phyloP scores from a whole-genome alignment of 2,888 invertebrate genomes.

The Chrysolina oricalcia region DNA sequence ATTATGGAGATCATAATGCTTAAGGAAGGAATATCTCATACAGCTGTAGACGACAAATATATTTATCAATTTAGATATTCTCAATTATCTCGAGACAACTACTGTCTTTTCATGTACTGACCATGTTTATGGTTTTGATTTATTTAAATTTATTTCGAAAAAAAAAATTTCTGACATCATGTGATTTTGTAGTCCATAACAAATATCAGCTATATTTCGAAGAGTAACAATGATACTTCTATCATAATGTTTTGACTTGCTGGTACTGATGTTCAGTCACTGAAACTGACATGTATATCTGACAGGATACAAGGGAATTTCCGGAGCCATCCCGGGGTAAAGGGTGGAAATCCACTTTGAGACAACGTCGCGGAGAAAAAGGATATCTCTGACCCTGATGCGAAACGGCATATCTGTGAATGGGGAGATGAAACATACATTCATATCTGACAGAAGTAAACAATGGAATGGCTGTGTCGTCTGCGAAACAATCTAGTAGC shows the following conservation, averaged over 20 bases:
- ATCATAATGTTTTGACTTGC: slow-evolving; percentile 21
- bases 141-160: too few species aligned
- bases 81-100: too few species aligned
- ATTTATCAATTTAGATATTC: too few species aligned
- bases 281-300: slow-evolving; percentile 26
- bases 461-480: slow-evolving; percentile 51
- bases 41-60: too few species aligned
- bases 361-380: slow-evolving; percentile 37
- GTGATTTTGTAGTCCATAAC: too few species aligned
- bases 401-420: slow-evolving; percentile 46
- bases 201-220: too few species aligned
- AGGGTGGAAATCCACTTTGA: slow-evolving; percentile 34
- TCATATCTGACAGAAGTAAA: slow-evolving; percentile 59
- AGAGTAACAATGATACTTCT: too few species aligned
- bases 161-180: too few species aligned
- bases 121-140: too few species aligned
- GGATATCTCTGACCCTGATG: slow-evolving; percentile 44
- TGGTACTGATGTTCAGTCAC: slow-evolving; percentile 14
- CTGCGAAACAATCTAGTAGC: slow-evolving; percentile 44
- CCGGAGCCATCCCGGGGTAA: slow-evolving; percentile 24
- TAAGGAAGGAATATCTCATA: too few species aligned
- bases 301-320: slow-evolving; percentile 33
- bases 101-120: too few species aligned
- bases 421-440: slow-evolving; percentile 54
- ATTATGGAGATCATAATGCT: too few species aligned